A percentile compares a stretch with the other conserved stretches of the same genome.
phyloP scores from a whole-genome alignment of 2,888 invertebrate genomes.

The Blastobasis adustella region DNA sequence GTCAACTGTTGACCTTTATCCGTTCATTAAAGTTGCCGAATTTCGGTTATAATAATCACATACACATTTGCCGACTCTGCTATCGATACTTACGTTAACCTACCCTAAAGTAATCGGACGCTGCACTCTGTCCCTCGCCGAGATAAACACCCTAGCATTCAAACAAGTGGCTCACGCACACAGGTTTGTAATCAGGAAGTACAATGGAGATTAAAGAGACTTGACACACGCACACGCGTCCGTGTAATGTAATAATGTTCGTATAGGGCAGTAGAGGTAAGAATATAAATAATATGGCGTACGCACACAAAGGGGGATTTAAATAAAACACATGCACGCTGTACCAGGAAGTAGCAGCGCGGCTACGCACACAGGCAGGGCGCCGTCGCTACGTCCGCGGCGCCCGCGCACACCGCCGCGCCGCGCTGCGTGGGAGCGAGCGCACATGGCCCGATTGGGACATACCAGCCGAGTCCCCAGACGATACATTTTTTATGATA shows the following conservation, averaged over 20 bases:
- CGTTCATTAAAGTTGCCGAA: too few species aligned
- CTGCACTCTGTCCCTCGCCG: conserved; percentile 70
- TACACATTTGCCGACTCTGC: too few species aligned
- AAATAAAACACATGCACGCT: conserved; percentile 70
- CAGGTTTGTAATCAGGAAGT: conserved; percentile 63
- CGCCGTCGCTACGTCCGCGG: conserved; percentile 49
- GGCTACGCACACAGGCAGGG: conserved; percentile 53
- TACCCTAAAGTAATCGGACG: conserved; percentile 67
- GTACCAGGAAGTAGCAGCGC: conserved; percentile 73
- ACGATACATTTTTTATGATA: conserved; percentile 67
- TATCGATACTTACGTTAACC: conserved; percentile 3
- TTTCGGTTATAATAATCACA: too few species aligned
- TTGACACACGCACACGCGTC: conserved; percentile 52
- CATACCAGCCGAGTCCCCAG: conserved; percentile 67
- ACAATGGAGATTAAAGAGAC: conserved; percentile 72
- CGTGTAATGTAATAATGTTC: conserved; percentile 64
- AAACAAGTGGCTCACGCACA: conserved; percentile 73
- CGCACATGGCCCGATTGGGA: conserved; percentile 72
- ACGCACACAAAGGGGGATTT: conserved; percentile 67
- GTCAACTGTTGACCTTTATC: neutral
- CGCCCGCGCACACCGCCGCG: conserved; percentile 69
- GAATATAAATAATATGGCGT: conserved; percentile 67
- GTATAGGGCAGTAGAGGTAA: conserved; percentile 49
- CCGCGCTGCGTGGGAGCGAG: conserved; percentile 70
- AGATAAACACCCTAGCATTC: conserved; percentile 73